A percentile compares a stretch with the other conserved stretches of the same genome.
phyloP scores from a whole-genome alignment of 2,888 invertebrate genomes.

The Romanomermis culicivorax region DNA sequence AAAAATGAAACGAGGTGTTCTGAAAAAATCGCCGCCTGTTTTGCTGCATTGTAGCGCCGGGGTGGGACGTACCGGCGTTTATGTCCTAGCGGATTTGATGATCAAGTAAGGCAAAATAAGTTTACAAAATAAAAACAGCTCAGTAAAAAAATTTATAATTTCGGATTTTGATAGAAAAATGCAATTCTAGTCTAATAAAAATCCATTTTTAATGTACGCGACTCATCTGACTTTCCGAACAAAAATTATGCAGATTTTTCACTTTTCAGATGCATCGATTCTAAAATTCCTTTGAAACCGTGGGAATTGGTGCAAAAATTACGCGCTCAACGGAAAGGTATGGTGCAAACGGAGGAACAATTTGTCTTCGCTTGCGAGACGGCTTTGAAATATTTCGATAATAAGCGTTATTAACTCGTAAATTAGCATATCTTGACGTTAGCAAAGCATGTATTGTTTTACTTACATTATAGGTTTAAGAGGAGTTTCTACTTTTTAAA shows the following conservation, averaged over 20 bases:
- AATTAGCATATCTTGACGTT: no score
- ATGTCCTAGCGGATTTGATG: slow-evolving; percentile 10
- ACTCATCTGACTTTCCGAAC: background rate
- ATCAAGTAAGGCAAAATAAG: no score
- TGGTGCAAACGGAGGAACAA: slow-evolving; percentile 12
- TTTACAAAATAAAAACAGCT: no score
- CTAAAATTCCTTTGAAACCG: slow-evolving; percentile 6
- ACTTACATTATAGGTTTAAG: no score
- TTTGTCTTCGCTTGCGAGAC: slow-evolving; percentile 9
- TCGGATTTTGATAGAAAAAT: background rate
- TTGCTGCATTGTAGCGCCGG: slow-evolving; percentile 13
- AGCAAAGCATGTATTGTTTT: no score
- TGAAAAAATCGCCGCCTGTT: slow-evolving; percentile 5
- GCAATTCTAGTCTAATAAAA: background rate
- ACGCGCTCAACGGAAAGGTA: slow-evolving; percentile 12
- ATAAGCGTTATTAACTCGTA: no score
- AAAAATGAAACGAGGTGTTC: background rate
- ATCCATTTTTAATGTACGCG: background rate
- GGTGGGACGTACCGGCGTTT: slow-evolving; percentile 12
- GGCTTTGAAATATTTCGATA: slow-evolving; percentile 9
- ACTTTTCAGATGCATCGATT: slow-evolving; percentile 3
- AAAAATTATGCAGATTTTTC: background rate
- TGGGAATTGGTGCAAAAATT: slow-evolving; percentile 4
- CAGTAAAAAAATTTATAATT: no score
- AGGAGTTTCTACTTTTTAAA: no score